Evolutionary conservation across 2,888 invertebrate genomes (phyloP).

Genomic region (Belgica antarctica): DNA sequence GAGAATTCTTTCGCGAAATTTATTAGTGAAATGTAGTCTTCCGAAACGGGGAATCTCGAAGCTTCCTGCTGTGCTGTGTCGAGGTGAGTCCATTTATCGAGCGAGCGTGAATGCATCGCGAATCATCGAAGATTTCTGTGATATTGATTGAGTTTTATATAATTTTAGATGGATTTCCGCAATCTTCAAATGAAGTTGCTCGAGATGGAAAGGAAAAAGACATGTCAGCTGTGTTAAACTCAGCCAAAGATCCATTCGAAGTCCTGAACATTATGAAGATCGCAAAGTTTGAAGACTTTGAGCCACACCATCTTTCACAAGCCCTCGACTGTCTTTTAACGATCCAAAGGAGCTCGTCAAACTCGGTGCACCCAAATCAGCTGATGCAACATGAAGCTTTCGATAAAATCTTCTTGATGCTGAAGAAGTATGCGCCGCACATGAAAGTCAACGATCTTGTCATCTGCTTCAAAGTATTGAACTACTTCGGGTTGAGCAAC

Average conservation of each 20-base stretch:
- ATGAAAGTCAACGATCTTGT: slow-evolving; percentile 59
- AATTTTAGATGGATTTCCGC: too few species aligned
- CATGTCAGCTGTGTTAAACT: not conserved
- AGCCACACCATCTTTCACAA: not conserved
- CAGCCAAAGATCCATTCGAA: not conserved
- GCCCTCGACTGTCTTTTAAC: not conserved
- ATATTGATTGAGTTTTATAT: too few species aligned
- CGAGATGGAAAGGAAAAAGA: not conserved
- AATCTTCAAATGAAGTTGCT: not conserved
- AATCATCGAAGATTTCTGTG: too few species aligned
- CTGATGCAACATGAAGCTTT: slow-evolving; percentile 59
- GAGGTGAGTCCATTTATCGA: not conserved
- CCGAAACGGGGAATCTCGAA: too few species aligned
- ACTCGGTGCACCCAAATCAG: not conserved
- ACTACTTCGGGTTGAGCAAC: slow-evolving; percentile 60
- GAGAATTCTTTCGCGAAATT: too few species aligned
- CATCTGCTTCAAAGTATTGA: slow-evolving; percentile 61
- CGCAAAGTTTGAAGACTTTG: not conserved
- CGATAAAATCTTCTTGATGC: slow-evolving; percentile 59
- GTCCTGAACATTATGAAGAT: not conserved
- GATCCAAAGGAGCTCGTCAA: too few species aligned
- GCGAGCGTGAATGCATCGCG: too few species aligned
- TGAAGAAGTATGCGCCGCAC: slow-evolving; percentile 59
- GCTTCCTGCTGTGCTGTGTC: not conserved
- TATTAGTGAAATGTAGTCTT: too few species aligned